phyloP scores from a whole-genome alignment of 2,113 vertebrate genomes.

The Dryoscopus gambensis region DNA sequence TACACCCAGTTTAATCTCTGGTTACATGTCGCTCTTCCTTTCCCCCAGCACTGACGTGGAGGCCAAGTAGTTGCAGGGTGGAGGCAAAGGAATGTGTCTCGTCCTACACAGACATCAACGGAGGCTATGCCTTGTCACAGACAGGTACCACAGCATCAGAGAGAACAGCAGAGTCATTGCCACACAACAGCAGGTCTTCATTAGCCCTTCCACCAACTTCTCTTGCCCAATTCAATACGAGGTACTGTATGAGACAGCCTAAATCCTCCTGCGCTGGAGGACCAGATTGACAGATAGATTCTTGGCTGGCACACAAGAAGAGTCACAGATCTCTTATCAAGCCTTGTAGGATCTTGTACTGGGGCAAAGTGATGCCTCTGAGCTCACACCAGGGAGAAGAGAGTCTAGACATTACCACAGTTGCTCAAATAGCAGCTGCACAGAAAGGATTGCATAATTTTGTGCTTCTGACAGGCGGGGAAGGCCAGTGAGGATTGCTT shows the following conservation, averaged over 20 bases:
- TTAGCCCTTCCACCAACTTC: not conserved
- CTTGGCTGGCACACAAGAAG: not conserved
- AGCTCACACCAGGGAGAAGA: not conserved
- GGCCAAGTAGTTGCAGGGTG: not conserved
- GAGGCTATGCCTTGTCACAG: not conserved
- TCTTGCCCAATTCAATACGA: not conserved
- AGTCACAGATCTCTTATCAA: not conserved
- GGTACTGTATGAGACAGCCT: not conserved
- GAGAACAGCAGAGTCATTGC: not conserved
- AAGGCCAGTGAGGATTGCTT: not conserved
- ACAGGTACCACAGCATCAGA: not conserved
- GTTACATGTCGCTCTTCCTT: not conserved
- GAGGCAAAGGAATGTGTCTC: not conserved
- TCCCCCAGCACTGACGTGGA: not conserved
- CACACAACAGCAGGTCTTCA: not conserved
- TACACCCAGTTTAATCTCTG: not conserved
- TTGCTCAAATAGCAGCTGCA: not conserved
- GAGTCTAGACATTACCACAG: not conserved
- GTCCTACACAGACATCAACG: rapidly evolving
- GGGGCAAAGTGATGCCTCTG: not conserved
- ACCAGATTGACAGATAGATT: not conserved
- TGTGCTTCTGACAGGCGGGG: not conserved
- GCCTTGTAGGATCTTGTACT: not conserved
- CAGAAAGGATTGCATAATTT: not conserved
- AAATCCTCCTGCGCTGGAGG: not conserved